Evolutionary conservation across 2,797 vertebrate species (phyloP).

Genomic region (Gymnothorax reevesii): DNA sequence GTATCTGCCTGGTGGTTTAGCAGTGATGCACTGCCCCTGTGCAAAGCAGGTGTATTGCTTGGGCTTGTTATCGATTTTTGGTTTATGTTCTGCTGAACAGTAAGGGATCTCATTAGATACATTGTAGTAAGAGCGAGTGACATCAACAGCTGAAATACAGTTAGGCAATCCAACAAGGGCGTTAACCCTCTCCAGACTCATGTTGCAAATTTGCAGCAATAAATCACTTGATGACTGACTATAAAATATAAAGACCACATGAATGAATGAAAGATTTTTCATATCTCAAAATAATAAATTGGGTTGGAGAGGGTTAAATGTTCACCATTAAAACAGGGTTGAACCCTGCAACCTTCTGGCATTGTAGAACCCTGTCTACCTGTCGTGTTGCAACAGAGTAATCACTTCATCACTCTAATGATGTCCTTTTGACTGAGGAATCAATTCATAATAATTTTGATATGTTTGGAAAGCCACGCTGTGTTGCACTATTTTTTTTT

Average conservation of each 20-base stretch:
- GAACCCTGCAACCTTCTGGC: not conserved
- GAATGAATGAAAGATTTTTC: too few relatives aligned
- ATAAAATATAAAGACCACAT: too few relatives aligned
- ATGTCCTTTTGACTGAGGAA: too few relatives aligned
- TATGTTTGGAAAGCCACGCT: too few relatives aligned
- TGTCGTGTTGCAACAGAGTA: not conserved
- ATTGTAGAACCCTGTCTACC: not conserved
- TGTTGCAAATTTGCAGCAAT: too few relatives aligned
- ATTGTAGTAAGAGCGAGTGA: not conserved
- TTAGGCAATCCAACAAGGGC: not conserved
- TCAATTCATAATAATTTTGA: too few relatives aligned
- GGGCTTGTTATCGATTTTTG: constrained; percentile 2
- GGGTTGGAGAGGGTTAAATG: not conserved
- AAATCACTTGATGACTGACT: too few relatives aligned
- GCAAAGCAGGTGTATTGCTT: not conserved
- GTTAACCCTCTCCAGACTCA: too few relatives aligned
- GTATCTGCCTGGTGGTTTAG: not conserved
- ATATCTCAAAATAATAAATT: too few relatives aligned
- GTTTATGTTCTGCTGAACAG: not conserved
- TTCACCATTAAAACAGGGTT: not conserved
- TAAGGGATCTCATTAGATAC: constrained; percentile 1
- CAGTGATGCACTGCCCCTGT: not conserved
- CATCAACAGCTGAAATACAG: not conserved
- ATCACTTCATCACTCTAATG: too few relatives aligned
- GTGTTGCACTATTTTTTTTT: too few relatives aligned